phyloP scores from a whole-genome alignment of 2,888 invertebrate genomes.

The Clistopyga incitator region DNA sequence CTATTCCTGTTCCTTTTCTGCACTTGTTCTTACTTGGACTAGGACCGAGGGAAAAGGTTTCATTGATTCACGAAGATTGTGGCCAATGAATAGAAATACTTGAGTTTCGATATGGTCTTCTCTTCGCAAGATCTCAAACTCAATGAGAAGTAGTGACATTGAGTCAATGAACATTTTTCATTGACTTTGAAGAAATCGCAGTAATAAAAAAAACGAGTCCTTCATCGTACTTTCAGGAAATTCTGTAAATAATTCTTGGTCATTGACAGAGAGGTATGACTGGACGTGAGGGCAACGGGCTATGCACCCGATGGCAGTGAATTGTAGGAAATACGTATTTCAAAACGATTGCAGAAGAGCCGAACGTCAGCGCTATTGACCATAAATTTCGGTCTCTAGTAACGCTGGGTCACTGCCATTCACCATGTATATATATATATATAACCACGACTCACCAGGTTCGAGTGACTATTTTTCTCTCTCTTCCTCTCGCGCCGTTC shows the following conservation, averaged over 20 bases:
- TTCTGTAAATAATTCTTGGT: conserved; percentile 28
- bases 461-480: neutral
- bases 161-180: no score
- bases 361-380: conserved; percentile 49
- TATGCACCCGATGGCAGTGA: conserved; percentile 12
- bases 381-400: conserved; percentile 40
- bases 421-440: neutral
- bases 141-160: no score
- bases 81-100: no score
- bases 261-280: conserved; percentile 6
- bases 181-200: no score
- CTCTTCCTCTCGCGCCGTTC: neutral
- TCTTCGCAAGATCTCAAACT: no score
- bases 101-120: no score
- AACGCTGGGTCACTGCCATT: neutral
- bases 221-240: conserved; percentile 2
- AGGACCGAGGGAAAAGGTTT: no score
- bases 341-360: conserved; percentile 46
- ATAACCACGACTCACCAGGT: neutral
- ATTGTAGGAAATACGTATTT: conserved; percentile 48
- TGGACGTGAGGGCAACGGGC: neutral
- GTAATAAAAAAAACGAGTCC: neutral
- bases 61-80: no score
- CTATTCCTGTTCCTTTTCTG: no score
- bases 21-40: no score